Percentiles rank a stretch among this genome's conserved stretches.
phyloP scores from a whole-genome alignment of 2,888 invertebrate species.

The Drosophila crucigera region DNA sequence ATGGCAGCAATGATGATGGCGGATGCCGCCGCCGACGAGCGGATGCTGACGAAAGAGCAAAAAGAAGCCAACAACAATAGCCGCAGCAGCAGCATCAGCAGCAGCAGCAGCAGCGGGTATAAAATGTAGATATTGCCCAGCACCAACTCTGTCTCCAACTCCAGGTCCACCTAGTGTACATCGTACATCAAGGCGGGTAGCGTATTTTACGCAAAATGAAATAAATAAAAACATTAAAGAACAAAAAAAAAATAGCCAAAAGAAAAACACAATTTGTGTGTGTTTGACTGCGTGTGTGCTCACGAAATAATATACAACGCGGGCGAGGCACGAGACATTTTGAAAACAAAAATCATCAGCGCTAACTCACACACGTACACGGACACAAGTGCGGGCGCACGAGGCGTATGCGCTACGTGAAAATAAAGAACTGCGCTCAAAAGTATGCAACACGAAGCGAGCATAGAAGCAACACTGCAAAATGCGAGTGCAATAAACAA shows the following conservation, averaged over 20 bases:
- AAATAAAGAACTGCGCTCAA: conserved; percentile 66
- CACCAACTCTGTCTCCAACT: conserved; percentile 12
- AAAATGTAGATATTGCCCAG: conserved; percentile 73
- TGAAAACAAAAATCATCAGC: conserved; percentile 49
- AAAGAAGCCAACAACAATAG: conserved; percentile 30
- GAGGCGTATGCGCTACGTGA: conserved; percentile 56
- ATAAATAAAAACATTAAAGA: conserved; percentile 45
- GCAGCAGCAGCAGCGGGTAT: conserved; percentile 36
- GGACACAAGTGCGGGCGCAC: conserved; percentile 5
- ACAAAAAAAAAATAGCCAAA: conserved; percentile 15
- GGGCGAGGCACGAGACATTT: conserved; percentile 40
- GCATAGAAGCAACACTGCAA: conserved; percentile 23
- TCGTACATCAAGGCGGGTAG: conserved; percentile 67
- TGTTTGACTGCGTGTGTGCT: conserved; percentile 33
- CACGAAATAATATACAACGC: conserved; percentile 59
- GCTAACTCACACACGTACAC: conserved; percentile 37
- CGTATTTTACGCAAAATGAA: conserved; percentile 70
- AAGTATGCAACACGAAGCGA: conserved; percentile 52
- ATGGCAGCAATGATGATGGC: conserved; percentile 75
- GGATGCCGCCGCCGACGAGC: conserved; percentile 62
- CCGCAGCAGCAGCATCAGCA: conserved; percentile 3
- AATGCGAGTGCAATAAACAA: conserved; percentile 33
- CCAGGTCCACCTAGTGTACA: conserved; percentile 18
- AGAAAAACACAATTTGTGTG: conserved; percentile 26
- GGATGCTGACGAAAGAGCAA: conserved; percentile 58